These are phyloP conservation scores for Brachyptera risi DNA, from an alignment of 2,888 invertebrate genomes.

Conservation along the genomic window DNA sequence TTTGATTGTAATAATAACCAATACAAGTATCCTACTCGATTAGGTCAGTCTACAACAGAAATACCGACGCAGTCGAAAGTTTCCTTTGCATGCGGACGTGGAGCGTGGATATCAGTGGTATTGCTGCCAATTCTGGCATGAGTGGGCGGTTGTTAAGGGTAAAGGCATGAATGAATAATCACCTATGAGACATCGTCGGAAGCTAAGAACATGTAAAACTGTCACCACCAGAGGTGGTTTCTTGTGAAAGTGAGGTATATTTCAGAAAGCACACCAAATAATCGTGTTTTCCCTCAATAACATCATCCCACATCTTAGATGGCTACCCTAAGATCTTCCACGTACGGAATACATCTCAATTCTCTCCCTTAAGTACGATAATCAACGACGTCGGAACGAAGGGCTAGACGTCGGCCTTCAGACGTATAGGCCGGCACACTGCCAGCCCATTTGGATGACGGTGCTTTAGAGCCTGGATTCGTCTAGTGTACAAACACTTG, in stretches of 20 bases:
- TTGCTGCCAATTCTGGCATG: neutral
- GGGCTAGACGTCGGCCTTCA: no score
- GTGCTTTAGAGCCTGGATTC: no score
- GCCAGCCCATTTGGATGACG: neutral
- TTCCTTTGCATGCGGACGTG: no score
- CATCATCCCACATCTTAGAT: neutral
- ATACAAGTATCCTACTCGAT: no score
- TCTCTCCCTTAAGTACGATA: neutral
- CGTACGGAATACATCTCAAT: neutral
- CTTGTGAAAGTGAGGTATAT: neutral
- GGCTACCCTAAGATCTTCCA: no score
- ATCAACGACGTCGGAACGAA: no score
- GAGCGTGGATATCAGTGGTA: no score
- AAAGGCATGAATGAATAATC: conserved; percentile 3
- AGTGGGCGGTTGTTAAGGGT: neutral
- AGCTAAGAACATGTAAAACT: neutral
- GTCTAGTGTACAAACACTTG: no score
- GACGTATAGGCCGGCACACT: neutral
- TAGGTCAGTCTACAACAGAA: no score
- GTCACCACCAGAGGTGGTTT: conserved; percentile 5
- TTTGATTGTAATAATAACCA: no score
- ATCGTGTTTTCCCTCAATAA: neutral
- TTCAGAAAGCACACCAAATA: neutral
- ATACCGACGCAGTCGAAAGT: no score
- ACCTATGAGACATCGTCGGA: neutral